Conservation (phyloP, 2,888 invertebrate genomes). For the Drosophila parthenogenetica region DNA sequence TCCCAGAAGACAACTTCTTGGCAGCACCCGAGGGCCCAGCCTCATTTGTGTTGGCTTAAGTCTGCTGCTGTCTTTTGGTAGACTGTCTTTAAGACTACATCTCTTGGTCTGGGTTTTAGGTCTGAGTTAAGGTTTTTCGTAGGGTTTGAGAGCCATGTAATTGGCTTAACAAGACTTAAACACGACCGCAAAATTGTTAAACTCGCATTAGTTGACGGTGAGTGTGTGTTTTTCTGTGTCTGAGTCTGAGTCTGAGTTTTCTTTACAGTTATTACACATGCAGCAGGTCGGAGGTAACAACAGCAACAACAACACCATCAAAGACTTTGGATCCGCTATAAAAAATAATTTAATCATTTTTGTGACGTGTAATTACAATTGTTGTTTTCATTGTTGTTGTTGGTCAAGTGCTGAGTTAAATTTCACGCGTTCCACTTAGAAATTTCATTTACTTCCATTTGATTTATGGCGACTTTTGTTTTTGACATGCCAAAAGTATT, state of each 20-base stretch:
- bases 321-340: constrained; percentile 56
- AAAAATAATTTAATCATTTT: constrained; percentile 76
- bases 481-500: constrained; percentile 52
- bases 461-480: constrained; percentile 68
- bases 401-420: constrained; percentile 48
- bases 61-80: constrained; percentile 5
- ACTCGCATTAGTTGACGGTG: constrained; percentile 64
- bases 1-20: constrained; percentile 62
- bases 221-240: constrained; percentile 17
- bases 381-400: constrained; percentile 19
- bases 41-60: constrained; percentile 58
- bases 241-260: constrained; percentile 39
- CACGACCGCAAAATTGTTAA: constrained; percentile 73
- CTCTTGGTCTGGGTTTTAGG: not conserved
- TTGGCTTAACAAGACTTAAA: constrained; percentile 74
- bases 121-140: not conserved
- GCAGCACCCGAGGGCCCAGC: constrained; percentile 56
- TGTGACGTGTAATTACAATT: constrained; percentile 63
- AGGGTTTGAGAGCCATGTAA: constrained; percentile 52
- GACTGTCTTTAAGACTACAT: not conserved
- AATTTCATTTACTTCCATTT: constrained; percentile 59
- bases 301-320: constrained; percentile 23
- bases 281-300: constrained; percentile 33
- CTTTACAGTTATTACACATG: constrained; percentile 68
- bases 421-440: constrained; percentile 43